Conservation (phyloP, 2,113 vertebrate species). For the Syngnathus floridae region DNA sequence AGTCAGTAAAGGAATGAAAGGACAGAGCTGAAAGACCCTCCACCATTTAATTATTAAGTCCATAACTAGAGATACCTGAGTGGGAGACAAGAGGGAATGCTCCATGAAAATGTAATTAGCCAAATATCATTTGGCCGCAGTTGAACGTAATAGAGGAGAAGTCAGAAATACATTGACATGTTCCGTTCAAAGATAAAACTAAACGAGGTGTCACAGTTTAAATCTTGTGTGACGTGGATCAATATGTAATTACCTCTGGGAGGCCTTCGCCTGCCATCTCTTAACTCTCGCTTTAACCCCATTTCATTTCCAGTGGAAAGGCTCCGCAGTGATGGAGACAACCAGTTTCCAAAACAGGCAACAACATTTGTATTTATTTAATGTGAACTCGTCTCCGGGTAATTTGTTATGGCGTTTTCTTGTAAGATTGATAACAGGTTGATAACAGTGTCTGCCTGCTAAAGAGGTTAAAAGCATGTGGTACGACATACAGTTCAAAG, state of each 20-base stretch:
- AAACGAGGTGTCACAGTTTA: slow-evolving; percentile 54
- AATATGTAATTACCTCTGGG: slow-evolving; percentile 64
- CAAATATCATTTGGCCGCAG: slow-evolving; percentile 50
- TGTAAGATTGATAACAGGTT: neutral
- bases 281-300: slow-evolving; percentile 45
- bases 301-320: slow-evolving; percentile 29
- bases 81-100: slow-evolving; percentile 40
- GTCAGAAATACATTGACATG: slow-evolving; percentile 25
- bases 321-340: slow-evolving; percentile 12
- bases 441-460: neutral
- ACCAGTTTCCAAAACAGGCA: slow-evolving; percentile 5
- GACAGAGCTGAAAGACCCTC: slow-evolving; percentile 44
- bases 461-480: neutral
- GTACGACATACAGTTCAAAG: slow-evolving; percentile 11
- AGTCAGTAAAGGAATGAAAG: slow-evolving; percentile 50
- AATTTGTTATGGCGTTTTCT: slow-evolving; percentile 11
- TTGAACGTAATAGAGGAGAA: slow-evolving; percentile 27
- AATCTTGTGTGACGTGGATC: slow-evolving; percentile 58
- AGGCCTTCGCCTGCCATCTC: slow-evolving; percentile 30
- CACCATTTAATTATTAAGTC: slow-evolving; percentile 65
- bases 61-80: slow-evolving; percentile 50
- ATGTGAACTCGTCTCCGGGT: slow-evolving; percentile 13
- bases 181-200: slow-evolving; percentile 53
- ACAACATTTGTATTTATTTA: neutral
- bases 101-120: slow-evolving; percentile 62